Evolutionary conservation across 2,888 invertebrate species (phyloP), one percentile per base, ranked within the genome.

Genomic region (Heteromurus nitidus): DNA sequence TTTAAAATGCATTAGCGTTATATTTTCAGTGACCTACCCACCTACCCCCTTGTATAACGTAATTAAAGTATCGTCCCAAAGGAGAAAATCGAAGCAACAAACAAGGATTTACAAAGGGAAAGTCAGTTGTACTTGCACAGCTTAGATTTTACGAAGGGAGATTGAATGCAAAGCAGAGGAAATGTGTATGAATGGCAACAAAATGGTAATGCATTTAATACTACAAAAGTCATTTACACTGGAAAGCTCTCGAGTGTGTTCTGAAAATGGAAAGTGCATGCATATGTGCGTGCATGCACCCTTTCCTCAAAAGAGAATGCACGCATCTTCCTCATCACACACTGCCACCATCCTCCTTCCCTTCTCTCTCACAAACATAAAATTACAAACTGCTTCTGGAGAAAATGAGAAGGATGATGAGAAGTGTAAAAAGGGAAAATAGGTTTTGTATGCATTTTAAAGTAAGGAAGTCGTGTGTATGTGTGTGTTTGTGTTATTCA

Each of bases 351-450:
- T n/a, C n/a, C n/a, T n/a, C n/a, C 13, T 18, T 36, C 9, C 20
- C 60, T 75, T 75, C 62, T 44, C 26, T 55, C 74, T 53, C n/a
- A n/a, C n/a, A n/a, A n/a, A n/a, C 67, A 67, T 75, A 75, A 75
- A 65, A 75, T 75, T 53, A 26, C 53, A 58, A 75, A 55, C 53
- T 58, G 30, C 30, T 76, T 76, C 55, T 9, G 18, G 76, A 68
- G 68, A 68, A 60, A 76, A 76, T 76, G 76, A 68, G 76, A 68
- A 65, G 50, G 60, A 30, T 68, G 68, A 68, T 68, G 76, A 67
- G 44, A 47, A 76, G 68, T 67, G 68, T 44, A 60, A 60, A 68
- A 26, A 42, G 47, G 68, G 26, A 60, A 67, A 44, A 55, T 42
- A 55, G 26, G 65, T 44, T 50, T 24, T 30, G 53, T n/a, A n/a